Evolutionary conservation across 1,140 invertebrate species (phyloP).

Genomic region (Drosophila nebulosa): DNA sequence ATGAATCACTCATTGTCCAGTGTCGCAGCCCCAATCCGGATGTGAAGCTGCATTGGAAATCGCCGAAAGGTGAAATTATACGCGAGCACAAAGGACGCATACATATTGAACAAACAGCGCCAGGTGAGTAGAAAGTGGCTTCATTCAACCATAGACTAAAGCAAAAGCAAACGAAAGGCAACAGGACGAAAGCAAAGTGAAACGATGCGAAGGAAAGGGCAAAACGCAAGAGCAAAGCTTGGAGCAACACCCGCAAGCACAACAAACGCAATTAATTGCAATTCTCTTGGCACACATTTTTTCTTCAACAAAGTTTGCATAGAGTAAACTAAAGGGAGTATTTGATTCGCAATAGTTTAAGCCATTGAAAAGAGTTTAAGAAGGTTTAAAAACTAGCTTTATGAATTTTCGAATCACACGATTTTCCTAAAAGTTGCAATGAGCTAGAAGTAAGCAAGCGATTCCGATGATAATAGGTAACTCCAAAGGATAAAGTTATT

Average conservation of each 20-base stretch:
- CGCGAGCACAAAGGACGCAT: conserved; percentile 78
- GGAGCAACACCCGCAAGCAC: conserved; percentile 27
- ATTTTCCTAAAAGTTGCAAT: too few species aligned
- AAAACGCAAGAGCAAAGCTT: not conserved
- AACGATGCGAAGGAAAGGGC: not conserved
- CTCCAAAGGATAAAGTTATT: too few species aligned
- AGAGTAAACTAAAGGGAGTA: not conserved
- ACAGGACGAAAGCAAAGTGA: not conserved
- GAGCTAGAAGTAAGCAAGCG: too few species aligned
- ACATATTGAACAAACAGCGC: conserved; percentile 75
- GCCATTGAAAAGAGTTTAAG: not conserved
- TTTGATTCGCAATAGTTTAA: too few species aligned
- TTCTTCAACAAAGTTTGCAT: not conserved
- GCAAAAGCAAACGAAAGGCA: conserved; percentile 3
- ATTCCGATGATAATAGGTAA: too few species aligned
- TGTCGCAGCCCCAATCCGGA: conserved; percentile 67
- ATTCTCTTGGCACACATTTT: conserved; percentile 29
- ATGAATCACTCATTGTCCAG: conserved; percentile 80
- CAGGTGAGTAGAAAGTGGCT: conserved; percentile 37
- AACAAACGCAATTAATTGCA: conserved; percentile 76
- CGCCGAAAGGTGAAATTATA: conserved; percentile 77
- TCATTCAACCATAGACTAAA: conserved; percentile 9
- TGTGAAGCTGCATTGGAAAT: conserved; percentile 76
- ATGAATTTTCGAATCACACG: too few species aligned
- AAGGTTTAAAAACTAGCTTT: not conserved